A percentile compares a stretch with the other conserved stretches of the same genome.
phyloP scores from a whole-genome alignment of 2,888 invertebrate species.

The Parnassius apollo region DNA sequence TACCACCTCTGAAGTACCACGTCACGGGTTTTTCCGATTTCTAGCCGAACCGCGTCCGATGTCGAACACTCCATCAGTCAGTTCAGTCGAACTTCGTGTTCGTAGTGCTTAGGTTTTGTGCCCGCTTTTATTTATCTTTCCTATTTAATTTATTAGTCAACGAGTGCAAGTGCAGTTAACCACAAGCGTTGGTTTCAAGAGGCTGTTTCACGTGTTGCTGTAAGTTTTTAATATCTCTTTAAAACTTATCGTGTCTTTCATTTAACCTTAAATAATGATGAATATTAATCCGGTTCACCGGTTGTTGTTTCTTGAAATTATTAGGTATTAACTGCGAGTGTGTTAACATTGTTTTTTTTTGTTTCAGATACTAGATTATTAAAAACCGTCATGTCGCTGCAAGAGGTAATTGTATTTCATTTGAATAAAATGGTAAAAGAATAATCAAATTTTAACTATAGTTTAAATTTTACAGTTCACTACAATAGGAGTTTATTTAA shows the following conservation, averaged over 20 bases:
- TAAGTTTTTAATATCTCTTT: slow-evolving; percentile 41
- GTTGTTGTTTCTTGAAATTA: background rate
- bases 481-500: background rate
- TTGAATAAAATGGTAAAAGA: background rate
- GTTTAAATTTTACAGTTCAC: background rate
- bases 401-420: slow-evolving; percentile 20
- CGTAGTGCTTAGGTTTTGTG: too few species aligned
- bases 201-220: slow-evolving; percentile 42
- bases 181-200: slow-evolving; percentile 45
- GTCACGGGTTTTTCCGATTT: too few species aligned
- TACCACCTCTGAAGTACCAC: too few species aligned
- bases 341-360: background rate
- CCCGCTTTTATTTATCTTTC: too few species aligned
- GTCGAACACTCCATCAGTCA: too few species aligned
- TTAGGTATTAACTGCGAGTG: background rate
- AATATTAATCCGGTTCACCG: background rate
- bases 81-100: too few species aligned
- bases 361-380: slow-evolving; percentile 8
- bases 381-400: slow-evolving; percentile 26
- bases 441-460: background rate
- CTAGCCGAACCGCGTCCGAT: too few species aligned
- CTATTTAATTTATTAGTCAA: too few species aligned
- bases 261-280: slow-evolving; percentile 9
- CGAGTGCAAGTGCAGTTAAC: slow-evolving; percentile 27
- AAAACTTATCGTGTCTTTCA: slow-evolving; percentile 3